Conservation (phyloP, 30 jellyfish, hydroid and myxozoan species). For the Chironex yamaguchii region DNA sequence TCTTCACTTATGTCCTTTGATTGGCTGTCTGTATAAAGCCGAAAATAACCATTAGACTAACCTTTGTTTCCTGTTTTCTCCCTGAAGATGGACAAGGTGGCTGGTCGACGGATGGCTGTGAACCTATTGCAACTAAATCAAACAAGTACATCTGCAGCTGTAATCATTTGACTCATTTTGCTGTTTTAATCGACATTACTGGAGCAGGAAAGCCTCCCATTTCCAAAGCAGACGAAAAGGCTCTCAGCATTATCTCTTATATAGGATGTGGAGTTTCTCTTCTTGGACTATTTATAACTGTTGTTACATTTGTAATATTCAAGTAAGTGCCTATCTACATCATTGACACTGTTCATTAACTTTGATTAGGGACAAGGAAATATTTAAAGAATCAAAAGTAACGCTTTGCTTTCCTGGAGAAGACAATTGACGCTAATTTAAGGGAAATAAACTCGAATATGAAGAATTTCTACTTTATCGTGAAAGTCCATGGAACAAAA, state of each 20-base stretch:
- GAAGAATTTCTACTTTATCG: too few relatives aligned
- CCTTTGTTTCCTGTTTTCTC: too few relatives aligned
- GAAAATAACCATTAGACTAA: too few relatives aligned
- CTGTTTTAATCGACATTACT: constrained; percentile 60
- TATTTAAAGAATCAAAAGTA: too few relatives aligned
- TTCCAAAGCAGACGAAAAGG: constrained; percentile 15
- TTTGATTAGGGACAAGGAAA: not conserved
- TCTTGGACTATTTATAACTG: constrained; percentile 13
- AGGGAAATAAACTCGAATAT: too few relatives aligned
- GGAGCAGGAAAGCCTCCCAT: constrained; percentile 19
- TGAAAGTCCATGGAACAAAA: too few relatives aligned
- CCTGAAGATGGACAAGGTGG: constrained; percentile 9
- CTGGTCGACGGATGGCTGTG: constrained; percentile 72
- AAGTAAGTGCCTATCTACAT: constrained; percentile 36
- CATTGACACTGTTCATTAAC: not conserved
- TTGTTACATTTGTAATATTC: constrained; percentile 33
- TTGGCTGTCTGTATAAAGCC: too few relatives aligned
- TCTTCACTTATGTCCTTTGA: too few relatives aligned
- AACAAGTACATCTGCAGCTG: constrained; percentile 51
- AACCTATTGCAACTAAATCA: constrained; percentile 10
- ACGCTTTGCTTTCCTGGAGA: too few relatives aligned
- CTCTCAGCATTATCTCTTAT: constrained; percentile 37
- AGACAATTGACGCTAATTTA: too few relatives aligned
- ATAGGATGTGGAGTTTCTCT: constrained; percentile 73
- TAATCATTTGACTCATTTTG: constrained; percentile 73